phyloP scores from a whole-genome alignment of 1,140 invertebrate species.

The Matsumurasca onukii region DNA sequence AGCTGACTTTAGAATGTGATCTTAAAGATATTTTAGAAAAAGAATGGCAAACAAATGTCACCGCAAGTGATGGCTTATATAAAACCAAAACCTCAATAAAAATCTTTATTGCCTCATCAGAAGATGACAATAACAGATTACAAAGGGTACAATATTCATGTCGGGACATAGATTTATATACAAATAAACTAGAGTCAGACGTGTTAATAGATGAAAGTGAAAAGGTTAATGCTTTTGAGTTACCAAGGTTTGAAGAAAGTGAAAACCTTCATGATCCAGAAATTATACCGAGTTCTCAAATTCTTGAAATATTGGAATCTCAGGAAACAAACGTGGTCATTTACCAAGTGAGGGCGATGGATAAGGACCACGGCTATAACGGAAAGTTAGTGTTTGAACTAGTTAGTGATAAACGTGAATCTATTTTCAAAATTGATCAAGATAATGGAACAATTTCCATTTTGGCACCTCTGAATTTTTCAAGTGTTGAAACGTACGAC shows the following conservation, averaged over 20 bases:
- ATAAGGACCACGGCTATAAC: constrained; percentile 88
- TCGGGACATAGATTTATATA: not conserved
- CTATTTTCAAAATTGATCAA: constrained; percentile 34
- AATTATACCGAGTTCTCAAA: not conserved
- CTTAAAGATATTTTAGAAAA: constrained; percentile 65
- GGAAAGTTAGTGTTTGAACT: constrained; percentile 69
- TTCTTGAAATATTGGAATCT: constrained; percentile 55
- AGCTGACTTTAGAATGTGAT: constrained; percentile 67
- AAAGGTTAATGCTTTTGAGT: too few relatives aligned
- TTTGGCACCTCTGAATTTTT: constrained; percentile 68
- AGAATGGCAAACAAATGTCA: constrained; percentile 76
- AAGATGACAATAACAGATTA: not conserved
- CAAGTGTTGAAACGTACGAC: constrained; percentile 75
- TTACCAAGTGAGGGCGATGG: constrained; percentile 85
- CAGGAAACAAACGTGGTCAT: constrained; percentile 63
- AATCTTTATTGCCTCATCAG: not conserved
- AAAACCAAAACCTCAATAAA: not conserved
- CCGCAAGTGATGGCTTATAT: constrained; percentile 88
- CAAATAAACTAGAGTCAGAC: not conserved
- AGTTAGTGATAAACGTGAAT: constrained; percentile 61
- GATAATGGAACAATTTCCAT: constrained; percentile 62
- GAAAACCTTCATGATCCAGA: not conserved
- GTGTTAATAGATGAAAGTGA: too few relatives aligned
- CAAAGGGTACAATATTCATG: not conserved
- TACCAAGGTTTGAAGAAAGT: too few relatives aligned